phyloP scores from a whole-genome alignment of 1,140 invertebrate genomes.

The Amphibalanus amphitrite region DNA sequence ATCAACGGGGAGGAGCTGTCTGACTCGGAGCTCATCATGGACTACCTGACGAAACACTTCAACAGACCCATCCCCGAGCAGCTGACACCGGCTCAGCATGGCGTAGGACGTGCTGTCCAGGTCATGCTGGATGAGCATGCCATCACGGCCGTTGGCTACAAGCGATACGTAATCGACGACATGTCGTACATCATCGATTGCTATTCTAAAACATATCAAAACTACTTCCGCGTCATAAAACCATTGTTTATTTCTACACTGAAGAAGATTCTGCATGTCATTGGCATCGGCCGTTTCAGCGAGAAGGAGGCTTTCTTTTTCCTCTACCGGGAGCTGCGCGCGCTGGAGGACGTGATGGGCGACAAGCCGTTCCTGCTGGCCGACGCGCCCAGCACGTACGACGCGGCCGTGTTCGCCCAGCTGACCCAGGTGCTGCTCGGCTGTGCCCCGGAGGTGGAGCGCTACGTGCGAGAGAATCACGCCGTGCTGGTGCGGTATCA shows the following conservation, averaged over 20 bases:
- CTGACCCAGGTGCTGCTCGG: background rate
- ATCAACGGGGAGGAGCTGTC: constrained; percentile 23
- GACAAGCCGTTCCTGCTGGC: background rate
- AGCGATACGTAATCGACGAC: background rate
- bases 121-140: constrained; percentile 18
- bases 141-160: background rate
- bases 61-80: constrained; percentile 1
- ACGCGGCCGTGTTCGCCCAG: background rate
- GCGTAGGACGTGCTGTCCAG: constrained; percentile 10
- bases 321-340: background rate
- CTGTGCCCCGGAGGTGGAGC: background rate
- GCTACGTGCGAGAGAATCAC: constrained; percentile 18
- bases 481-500: constrained; percentile 22
- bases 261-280: background rate
- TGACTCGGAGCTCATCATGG: constrained; percentile 26
- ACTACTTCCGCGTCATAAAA: background rate
- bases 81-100: constrained; percentile 10
- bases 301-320: background rate
- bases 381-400: background rate
- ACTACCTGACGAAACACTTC: constrained; percentile 20
- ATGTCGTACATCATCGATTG: background rate
- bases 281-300: background rate
- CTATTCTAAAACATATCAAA: background rate
- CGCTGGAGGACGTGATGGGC: background rate
- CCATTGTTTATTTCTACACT: background rate